A percentile compares a stretch with the other conserved stretches of the same genome.
phyloP scores from a whole-genome alignment of 1,140 invertebrate species.

The Homalodisca vitripennis region DNA sequence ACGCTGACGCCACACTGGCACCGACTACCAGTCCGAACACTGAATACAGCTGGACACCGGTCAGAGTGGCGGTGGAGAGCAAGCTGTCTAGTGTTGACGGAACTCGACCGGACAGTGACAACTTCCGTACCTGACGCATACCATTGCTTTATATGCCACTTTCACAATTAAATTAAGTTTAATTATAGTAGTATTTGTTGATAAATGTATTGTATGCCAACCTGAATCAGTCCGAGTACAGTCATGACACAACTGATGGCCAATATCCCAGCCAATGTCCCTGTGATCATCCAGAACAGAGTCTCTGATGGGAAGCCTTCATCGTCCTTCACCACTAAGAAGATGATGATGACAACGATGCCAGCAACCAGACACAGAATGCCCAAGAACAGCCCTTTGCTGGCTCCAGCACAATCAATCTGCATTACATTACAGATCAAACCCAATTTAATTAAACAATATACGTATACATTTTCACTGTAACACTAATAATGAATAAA shows the following conservation, averaged over 20 bases:
- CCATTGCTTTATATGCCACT: background rate
- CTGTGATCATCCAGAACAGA: constrained; percentile 51
- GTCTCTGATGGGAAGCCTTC: constrained; percentile 52
- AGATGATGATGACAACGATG: constrained; percentile 63
- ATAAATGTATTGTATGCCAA: background rate
- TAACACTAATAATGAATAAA: too few relatives aligned
- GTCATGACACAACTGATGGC: constrained; percentile 45
- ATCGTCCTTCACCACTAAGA: constrained; percentile 60
- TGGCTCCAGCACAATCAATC: constrained; percentile 57
- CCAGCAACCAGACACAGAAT: constrained; percentile 59
- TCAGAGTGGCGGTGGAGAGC: constrained; percentile 53
- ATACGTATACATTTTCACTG: too few relatives aligned
- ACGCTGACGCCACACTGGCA: constrained; percentile 51
- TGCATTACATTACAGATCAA: constrained; percentile 4
- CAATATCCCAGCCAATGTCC: constrained; percentile 51
- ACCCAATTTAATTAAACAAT: too few relatives aligned
- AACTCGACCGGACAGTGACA: constrained; percentile 49
- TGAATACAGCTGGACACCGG: constrained; percentile 58
- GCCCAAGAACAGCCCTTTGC: constrained; percentile 62
- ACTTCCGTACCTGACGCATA: constrained; percentile 49
- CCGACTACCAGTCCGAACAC: constrained; percentile 57
- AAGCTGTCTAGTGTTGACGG: constrained; percentile 52
- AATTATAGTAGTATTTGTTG: background rate
- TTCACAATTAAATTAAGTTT: background rate
- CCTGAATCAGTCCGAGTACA: constrained; percentile 40